A percentile compares a stretch with the other conserved stretches of the same genome.
These are phyloP conservation scores for Sus scrofa DNA, from an alignment of 2,113 vertebrate genomes.

Conservation along the genomic window T2T-Sscrofa CM000814.6:131391001-131391500, in stretches of 20 bases:
- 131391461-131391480: not conserved
- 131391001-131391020: constrained; percentile 54
- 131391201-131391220: not conserved
- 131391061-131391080: constrained; percentile 54
- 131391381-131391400: not conserved
- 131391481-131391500: not conserved
- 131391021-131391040: constrained; percentile 39
- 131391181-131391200: not conserved
- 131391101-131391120: not conserved
- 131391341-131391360: not conserved
- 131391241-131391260: constrained; percentile 22
- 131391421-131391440: constrained; percentile 18
- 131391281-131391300: not conserved
- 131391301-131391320: not conserved
- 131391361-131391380: constrained; percentile 27
- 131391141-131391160: not conserved
- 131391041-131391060: constrained; percentile 42
- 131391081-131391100: not conserved
- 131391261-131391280: not conserved
- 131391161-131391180: not conserved
- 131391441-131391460: not conserved
- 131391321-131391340: constrained; percentile 18
- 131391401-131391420: not conserved
- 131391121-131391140: not conserved
- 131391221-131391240: not conserved